These are phyloP conservation scores for Sympetrum striolatum DNA, from an alignment of 2,888 invertebrate genomes.

Conservation along the genomic window DNA sequence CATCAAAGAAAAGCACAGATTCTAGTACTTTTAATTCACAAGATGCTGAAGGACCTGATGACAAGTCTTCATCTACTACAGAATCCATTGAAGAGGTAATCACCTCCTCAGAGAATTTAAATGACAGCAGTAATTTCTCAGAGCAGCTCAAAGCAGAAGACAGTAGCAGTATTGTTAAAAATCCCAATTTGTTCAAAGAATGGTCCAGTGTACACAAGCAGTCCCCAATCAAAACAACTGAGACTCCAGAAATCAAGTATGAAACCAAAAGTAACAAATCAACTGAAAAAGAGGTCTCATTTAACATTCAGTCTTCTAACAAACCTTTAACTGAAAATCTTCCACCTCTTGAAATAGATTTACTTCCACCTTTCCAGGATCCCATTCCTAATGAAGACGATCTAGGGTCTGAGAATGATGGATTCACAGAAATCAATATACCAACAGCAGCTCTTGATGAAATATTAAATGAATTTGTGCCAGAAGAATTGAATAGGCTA, in stretches of 20 bases:
- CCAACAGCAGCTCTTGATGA: slow-evolving; percentile 20
- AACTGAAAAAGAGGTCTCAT: neutral
- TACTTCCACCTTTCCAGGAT: slow-evolving; percentile 20
- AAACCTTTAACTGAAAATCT: neutral
- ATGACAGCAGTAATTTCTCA: neutral
- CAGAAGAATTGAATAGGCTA: slow-evolving; percentile 11
- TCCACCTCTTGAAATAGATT: slow-evolving; percentile 3
- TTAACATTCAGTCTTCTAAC: neutral
- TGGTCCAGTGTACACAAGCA: neutral
- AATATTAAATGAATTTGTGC: slow-evolving; percentile 29
- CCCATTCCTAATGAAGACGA: slow-evolving; percentile 2
- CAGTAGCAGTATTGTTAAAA: neutral
- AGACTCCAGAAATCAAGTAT: neutral
- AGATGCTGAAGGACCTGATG: slow-evolving; percentile 22
- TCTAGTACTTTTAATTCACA: neutral
- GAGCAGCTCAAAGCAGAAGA: neutral
- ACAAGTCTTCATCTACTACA: neutral
- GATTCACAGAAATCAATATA: slow-evolving; percentile 10
- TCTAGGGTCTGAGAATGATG: neutral
- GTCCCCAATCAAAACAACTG: neutral
- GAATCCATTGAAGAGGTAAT: neutral
- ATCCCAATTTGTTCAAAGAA: neutral
- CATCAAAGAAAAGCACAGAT: neutral
- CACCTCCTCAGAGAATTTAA: neutral
- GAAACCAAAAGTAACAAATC: neutral